A percentile compares a stretch with the other conserved stretches of the same genome.
Evolutionary conservation across 92 coral and sea anemone genomes (phyloP).

Genomic region (Phenganax marumi): DNA sequence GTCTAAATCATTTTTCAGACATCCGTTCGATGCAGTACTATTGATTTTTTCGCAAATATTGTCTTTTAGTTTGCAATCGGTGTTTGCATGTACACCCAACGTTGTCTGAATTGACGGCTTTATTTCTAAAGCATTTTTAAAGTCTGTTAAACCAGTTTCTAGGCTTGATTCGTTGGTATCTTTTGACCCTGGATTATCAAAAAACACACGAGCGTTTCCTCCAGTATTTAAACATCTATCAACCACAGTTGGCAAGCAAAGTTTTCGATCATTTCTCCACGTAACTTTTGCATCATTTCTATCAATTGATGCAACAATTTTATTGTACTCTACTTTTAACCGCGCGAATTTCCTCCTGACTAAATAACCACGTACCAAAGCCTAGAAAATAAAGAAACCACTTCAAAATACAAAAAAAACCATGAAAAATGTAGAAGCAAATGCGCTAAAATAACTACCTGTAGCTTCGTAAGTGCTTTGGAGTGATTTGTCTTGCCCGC

Average conservation of each 20-base stretch:
- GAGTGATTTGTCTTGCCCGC: neutral
- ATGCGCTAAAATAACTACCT: neutral
- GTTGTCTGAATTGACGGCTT: neutral
- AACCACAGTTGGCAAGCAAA: constrained; percentile 13
- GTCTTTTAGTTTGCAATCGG: neutral
- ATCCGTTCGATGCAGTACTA: neutral
- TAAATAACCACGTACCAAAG: constrained; percentile 67
- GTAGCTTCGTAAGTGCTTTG: neutral
- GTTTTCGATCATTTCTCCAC: constrained; percentile 8
- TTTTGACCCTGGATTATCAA: neutral
- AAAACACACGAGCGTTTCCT: neutral
- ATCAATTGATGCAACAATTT: constrained; percentile 60
- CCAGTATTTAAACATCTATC: neutral
- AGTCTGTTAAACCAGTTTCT: neutral
- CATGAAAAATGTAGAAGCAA: neutral
- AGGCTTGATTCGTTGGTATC: neutral
- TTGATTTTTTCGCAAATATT: neutral
- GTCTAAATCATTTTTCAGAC: neutral
- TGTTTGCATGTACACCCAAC: neutral
- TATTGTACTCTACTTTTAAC: constrained; percentile 65
- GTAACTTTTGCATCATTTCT: constrained; percentile 21
- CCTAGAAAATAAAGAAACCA: constrained; percentile 49
- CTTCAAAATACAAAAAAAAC: neutral
- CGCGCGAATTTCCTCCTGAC: constrained; percentile 62
- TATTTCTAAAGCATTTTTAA: neutral